These are phyloP conservation scores for Camelus dromedarius DNA, from an alignment of 2,113 vertebrate genomes.

Conservation along the genomic window DNA sequence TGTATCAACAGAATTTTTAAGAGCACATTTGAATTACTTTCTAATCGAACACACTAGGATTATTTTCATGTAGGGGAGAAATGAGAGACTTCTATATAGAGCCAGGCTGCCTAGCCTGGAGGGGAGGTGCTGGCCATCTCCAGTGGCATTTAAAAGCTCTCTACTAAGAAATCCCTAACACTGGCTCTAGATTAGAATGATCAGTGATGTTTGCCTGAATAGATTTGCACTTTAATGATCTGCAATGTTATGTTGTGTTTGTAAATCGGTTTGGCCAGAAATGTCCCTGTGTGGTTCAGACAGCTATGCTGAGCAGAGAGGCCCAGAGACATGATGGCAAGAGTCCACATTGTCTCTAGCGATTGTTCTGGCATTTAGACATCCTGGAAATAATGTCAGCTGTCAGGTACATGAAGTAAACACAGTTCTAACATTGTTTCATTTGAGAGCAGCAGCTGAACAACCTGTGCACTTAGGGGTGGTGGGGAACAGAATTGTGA, in stretches of 20 bases:
- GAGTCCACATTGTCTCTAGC: neutral
- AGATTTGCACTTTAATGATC: neutral
- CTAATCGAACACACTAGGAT: neutral
- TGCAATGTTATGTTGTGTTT: neutral
- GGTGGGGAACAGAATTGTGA: neutral
- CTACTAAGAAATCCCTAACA: neutral
- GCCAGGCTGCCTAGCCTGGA: neutral
- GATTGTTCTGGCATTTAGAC: neutral
- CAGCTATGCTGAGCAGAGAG: neutral
- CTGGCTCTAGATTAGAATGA: neutral
- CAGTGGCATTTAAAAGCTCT: too few relatives aligned
- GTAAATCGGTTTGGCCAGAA: neutral
- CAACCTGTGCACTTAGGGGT: neutral
- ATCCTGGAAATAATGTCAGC: neutral
- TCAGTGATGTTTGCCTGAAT: neutral
- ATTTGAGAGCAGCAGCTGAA: neutral
- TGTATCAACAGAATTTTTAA: neutral
- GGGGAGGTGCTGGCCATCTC: too few relatives aligned
- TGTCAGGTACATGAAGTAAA: neutral
- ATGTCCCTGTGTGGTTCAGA: neutral
- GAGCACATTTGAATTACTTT: neutral
- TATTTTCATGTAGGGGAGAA: neutral
- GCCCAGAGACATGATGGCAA: neutral
- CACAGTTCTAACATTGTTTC: neutral
- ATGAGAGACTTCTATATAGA: neutral